Conservation (phyloP, 2,888 invertebrate genomes). For the Oligia latruncula region DNA sequence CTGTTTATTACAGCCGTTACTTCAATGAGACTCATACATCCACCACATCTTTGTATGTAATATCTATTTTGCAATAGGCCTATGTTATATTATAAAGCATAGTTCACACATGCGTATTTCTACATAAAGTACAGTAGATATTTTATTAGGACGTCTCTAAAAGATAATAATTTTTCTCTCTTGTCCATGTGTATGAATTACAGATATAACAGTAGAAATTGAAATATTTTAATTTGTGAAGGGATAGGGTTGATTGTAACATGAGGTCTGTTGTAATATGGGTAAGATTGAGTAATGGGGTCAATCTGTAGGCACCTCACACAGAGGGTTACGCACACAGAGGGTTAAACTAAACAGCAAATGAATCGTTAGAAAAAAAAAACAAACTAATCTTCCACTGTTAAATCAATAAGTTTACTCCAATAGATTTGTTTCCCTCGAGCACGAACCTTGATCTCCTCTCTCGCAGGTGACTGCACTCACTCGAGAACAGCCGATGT, state of each 20-base stretch:
- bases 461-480: slow-evolving; percentile 38
- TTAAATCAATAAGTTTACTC: slow-evolving; percentile 5
- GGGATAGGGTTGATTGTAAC: not conserved
- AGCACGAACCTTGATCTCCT: slow-evolving; percentile 43
- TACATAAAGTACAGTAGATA: no score
- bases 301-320: no score
- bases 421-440: not conserved
- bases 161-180: not conserved
- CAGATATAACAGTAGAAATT: not conserved
- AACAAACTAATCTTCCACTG: not conserved
- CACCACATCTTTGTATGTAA: not conserved
- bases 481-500: not conserved
- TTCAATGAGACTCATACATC: not conserved
- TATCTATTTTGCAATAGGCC: not conserved
- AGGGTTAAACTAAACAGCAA: no score
- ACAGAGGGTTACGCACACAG: not conserved
- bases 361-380: not conserved
- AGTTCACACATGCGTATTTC: not conserved
- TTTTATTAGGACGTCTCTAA: not conserved
- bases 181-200: not conserved
- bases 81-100: not conserved
- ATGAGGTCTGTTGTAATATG: not conserved
- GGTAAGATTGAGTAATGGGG: not conserved
- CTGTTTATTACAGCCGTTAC: slow-evolving; percentile 20
- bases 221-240: not conserved